Conservation (phyloP, 2,113 vertebrate species). For the Indicator maculatus region DNA sequence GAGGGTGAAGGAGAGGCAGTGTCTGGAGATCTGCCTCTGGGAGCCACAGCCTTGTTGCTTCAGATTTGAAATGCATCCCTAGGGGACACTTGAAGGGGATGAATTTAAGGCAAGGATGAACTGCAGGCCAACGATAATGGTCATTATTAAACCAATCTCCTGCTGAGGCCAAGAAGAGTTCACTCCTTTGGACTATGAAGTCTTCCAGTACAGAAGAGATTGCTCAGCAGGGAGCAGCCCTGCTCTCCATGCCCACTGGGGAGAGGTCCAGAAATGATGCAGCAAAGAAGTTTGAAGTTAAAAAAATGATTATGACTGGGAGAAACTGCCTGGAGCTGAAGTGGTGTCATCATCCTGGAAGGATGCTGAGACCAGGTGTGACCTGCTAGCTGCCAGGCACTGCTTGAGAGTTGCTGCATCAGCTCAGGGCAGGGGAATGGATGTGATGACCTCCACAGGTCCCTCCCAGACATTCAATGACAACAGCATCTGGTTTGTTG, state of each 20-base stretch:
- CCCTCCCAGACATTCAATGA: background rate
- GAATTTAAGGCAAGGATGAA: background rate
- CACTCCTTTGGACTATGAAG: background rate
- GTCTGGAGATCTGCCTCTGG: background rate
- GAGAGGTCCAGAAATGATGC: background rate
- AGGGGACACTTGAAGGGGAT: background rate
- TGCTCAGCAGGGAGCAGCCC: background rate
- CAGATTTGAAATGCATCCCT: background rate
- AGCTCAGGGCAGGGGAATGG: background rate
- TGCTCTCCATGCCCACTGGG: background rate
- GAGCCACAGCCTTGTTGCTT: background rate
- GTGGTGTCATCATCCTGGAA: rapidly evolving
- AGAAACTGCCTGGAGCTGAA: rapidly evolving
- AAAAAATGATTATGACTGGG: background rate
- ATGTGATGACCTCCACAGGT: background rate
- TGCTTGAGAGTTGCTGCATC: background rate
- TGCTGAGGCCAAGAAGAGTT: background rate
- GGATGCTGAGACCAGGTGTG: background rate
- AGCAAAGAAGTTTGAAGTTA: background rate
- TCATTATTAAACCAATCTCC: background rate
- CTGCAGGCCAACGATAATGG: background rate
- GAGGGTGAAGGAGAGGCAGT: background rate
- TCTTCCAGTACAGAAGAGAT: background rate
- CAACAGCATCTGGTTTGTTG: rapidly evolving
- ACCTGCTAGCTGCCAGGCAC: background rate